phyloP scores from a whole-genome alignment of 2,888 invertebrate genomes.

The Diploptera punctata region DNA sequence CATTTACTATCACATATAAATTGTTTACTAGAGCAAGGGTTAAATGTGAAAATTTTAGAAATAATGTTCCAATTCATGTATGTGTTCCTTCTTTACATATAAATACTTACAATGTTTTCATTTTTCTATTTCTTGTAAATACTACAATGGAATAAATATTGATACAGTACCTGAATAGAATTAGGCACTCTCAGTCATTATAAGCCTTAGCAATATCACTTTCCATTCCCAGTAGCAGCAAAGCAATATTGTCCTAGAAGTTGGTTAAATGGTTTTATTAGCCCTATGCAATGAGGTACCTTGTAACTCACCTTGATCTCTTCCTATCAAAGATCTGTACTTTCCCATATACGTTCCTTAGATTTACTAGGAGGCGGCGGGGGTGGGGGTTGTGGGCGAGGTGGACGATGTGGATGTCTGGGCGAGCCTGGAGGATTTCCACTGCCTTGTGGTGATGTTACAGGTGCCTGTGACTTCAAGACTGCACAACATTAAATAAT shows the following conservation, averaged over 20 bases:
- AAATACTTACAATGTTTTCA: too few relatives aligned
- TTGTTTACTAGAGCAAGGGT: too few relatives aligned
- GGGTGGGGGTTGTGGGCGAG: slow-evolving; percentile 53
- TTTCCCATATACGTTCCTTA: slow-evolving; percentile 49
- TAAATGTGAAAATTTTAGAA: too few relatives aligned
- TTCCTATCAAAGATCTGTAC: slow-evolving; percentile 53
- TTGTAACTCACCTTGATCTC: neutral
- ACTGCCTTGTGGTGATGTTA: slow-evolving; percentile 43
- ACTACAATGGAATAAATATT: too few relatives aligned
- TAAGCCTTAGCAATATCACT: neutral
- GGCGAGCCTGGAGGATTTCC: slow-evolving; percentile 31
- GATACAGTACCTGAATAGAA: neutral
- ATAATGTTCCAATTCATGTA: too few relatives aligned
- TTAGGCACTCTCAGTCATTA: slow-evolving; percentile 7
- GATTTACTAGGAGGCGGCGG: slow-evolving; percentile 51
- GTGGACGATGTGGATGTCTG: slow-evolving; percentile 49
- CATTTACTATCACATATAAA: too few relatives aligned
- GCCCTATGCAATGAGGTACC: too few relatives aligned
- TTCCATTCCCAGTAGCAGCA: neutral
- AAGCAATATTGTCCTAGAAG: slow-evolving; percentile 14
- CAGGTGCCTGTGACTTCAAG: neutral
- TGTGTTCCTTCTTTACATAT: too few relatives aligned
- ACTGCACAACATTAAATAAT: too few relatives aligned
- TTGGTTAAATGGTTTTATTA: neutral
- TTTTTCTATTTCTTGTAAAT: too few relatives aligned